Percentiles rank a stretch among this genome's conserved stretches.
Evolutionary conservation across 53 echinoderm and acorn worm species (phyloP).

Genomic region (Paracentrotus lividus): DNA sequence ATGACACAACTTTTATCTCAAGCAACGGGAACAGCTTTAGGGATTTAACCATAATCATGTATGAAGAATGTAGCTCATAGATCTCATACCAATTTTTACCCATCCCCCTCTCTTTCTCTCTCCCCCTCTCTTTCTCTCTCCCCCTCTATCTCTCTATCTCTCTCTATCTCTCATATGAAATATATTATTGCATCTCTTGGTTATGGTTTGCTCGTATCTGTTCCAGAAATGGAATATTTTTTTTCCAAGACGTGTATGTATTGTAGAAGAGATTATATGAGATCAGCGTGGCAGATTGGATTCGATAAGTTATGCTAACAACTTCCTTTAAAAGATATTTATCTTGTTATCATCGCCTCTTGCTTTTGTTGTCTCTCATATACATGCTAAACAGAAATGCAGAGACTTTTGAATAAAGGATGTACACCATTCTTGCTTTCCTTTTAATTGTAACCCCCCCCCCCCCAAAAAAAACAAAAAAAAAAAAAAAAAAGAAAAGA

Average conservation of each 20-base stretch:
- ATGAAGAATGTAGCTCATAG: background rate
- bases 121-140: background rate
- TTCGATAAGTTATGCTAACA: background rate
- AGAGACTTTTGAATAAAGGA: background rate
- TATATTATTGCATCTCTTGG: background rate
- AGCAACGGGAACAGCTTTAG: background rate
- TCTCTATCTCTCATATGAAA: background rate
- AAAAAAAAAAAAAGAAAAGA: no score
- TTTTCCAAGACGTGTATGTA: background rate
- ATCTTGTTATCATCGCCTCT: background rate
- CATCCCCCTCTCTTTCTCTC: conserved; percentile 40
- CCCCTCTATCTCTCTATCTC: background rate
- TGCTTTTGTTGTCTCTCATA: background rate
- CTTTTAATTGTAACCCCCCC: no score
- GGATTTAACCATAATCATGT: background rate
- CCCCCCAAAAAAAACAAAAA: no score
- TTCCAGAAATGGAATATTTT: background rate
- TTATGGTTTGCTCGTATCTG: background rate
- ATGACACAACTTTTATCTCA: background rate
- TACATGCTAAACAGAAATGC: background rate
- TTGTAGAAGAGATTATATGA: background rate
- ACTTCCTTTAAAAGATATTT: background rate
- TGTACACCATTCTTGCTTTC: background rate
- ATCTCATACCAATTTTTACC: background rate
- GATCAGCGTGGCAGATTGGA: background rate